A percentile compares a stretch with the other conserved stretches of the same genome.
phyloP scores from a whole-genome alignment of 2,113 vertebrate genomes.

The Trinectes maculatus region DNA sequence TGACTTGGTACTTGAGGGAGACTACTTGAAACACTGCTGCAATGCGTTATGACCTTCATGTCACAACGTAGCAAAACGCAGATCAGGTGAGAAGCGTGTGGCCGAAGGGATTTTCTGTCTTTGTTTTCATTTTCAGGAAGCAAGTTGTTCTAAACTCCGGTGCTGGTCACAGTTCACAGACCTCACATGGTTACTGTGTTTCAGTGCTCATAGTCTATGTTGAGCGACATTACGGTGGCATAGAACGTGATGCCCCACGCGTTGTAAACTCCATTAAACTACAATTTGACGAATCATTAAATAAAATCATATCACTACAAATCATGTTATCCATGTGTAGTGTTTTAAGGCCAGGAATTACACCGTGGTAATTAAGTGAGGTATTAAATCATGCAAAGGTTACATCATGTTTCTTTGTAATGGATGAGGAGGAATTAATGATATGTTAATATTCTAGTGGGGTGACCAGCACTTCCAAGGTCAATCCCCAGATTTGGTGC shows the following conservation, averaged over 20 bases:
- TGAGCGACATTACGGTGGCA: no score
- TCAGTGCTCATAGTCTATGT: no score
- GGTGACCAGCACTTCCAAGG: constrained; percentile 16
- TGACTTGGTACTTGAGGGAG: not conserved
- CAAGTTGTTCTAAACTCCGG: not conserved
- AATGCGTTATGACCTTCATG: constrained; percentile 24
- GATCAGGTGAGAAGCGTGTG: not conserved
- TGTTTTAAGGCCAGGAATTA: not conserved
- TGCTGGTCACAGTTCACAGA: not conserved
- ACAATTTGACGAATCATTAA: no score
- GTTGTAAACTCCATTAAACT: not conserved
- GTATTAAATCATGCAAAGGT: not conserved
- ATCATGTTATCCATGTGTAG: no score
- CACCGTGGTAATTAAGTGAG: no score
- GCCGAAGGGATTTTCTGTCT: not conserved
- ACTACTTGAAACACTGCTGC: not conserved
- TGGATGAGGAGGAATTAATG: constrained; percentile 5
- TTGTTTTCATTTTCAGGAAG: not conserved
- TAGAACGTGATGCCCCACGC: no score
- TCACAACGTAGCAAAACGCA: constrained; percentile 18
- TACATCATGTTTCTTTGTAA: constrained; percentile 3
- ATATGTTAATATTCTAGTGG: constrained; percentile 12
- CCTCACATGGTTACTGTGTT: not conserved
- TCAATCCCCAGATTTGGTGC: constrained; percentile 12
- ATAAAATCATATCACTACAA: no score